These are phyloP conservation scores for Epinephelus cyanopodus DNA, from an alignment of 2,113 vertebrate species.

Conservation along the genomic window DNA sequence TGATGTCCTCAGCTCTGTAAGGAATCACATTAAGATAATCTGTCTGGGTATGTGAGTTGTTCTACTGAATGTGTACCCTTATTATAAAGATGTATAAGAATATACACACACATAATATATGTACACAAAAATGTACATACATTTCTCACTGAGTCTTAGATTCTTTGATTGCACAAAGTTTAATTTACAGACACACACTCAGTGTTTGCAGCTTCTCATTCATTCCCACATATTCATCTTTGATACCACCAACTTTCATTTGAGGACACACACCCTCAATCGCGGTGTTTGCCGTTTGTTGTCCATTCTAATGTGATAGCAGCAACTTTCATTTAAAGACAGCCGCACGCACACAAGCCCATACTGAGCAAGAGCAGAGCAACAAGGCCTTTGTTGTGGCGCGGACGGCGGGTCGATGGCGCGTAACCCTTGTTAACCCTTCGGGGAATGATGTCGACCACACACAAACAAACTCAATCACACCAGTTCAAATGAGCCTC, in stretches of 20 bases:
- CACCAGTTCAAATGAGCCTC: constrained; percentile 84
- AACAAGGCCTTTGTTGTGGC: constrained; percentile 76
- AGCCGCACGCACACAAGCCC: constrained; percentile 13
- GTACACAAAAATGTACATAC: not conserved
- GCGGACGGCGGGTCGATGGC: constrained; percentile 75
- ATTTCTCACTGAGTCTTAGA: not conserved
- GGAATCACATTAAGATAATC: not conserved
- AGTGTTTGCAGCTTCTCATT: constrained; percentile 16
- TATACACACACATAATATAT: not conserved
- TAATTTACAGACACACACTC: constrained; percentile 18
- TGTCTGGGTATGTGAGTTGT: not conserved
- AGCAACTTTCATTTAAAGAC: constrained; percentile 76
- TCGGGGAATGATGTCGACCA: constrained; percentile 83
- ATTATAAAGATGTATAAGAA: not conserved
- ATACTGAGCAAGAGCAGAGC: constrained; percentile 51
- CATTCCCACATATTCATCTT: constrained; percentile 37
- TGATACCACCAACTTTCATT: constrained; percentile 47
- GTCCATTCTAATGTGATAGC: constrained; percentile 69
- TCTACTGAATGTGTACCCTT: not conserved
- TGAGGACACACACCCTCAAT: constrained; percentile 36
- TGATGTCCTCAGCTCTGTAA: not conserved
- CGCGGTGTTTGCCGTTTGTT: constrained; percentile 51
- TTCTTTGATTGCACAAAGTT: constrained; percentile 7
- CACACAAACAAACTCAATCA: constrained; percentile 89
- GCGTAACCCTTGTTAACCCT: constrained; percentile 87